Evolutionary conservation across 2,797 vertebrate species (phyloP).

Genomic region (Myoxocephalus aenaeus): DNA sequence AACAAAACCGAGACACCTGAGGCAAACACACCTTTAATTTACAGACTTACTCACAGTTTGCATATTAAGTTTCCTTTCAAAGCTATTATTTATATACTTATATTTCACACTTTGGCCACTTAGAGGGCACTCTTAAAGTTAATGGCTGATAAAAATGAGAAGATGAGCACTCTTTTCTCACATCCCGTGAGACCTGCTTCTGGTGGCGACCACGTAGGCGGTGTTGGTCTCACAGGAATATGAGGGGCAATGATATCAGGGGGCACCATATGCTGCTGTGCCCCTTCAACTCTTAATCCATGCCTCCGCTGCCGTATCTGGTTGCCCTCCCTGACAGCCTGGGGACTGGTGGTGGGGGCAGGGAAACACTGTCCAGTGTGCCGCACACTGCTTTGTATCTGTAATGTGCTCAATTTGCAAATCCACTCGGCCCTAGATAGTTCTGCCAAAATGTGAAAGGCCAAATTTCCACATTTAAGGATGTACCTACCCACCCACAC

Average conservation of each 20-base stretch:
- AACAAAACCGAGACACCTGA: constrained; percentile 38
- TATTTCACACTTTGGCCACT: neutral
- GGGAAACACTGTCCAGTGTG: constrained; percentile 35
- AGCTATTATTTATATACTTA: neutral
- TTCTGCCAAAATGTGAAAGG: constrained; percentile 44
- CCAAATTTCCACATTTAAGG: constrained; percentile 35
- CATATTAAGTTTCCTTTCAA: neutral
- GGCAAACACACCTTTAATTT: constrained; percentile 3
- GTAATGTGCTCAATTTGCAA: constrained; percentile 55
- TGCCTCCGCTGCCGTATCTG: constrained; percentile 57
- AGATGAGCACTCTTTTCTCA: neutral
- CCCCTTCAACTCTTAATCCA: constrained; percentile 69
- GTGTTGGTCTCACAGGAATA: constrained; percentile 35
- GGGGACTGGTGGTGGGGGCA: constrained; percentile 36
- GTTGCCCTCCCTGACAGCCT: constrained; percentile 49
- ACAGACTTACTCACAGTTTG: constrained; percentile 4
- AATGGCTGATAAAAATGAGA: constrained; percentile 5
- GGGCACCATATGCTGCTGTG: constrained; percentile 67
- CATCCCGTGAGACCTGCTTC: constrained; percentile 8
- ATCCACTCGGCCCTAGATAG: constrained; percentile 40
- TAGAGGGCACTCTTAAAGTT: constrained; percentile 8
- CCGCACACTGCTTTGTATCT: constrained; percentile 43
- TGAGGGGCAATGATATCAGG: constrained; percentile 57
- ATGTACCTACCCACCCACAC: neutral
- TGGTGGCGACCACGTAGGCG: constrained; percentile 13